Conservation (phyloP, 2,113 vertebrate genomes). For the Formicarius rufipectus region DNA sequence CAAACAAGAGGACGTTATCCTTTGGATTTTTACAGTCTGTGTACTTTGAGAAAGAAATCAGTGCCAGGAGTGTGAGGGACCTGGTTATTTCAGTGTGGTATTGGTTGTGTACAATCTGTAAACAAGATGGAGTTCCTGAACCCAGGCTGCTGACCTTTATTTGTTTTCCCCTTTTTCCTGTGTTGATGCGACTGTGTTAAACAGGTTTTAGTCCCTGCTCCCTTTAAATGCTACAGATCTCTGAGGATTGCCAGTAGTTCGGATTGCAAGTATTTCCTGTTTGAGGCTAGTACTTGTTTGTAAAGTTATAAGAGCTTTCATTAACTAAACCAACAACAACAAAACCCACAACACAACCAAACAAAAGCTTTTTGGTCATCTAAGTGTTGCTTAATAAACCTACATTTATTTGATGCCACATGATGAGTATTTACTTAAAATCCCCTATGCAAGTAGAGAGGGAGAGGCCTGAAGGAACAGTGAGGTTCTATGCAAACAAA, state of each 20-base stretch:
- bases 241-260: neutral
- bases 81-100: neutral
- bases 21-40: neutral
- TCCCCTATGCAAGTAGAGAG: neutral
- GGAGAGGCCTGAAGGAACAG: neutral
- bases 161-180: neutral
- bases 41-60: neutral
- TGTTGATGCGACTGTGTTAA: neutral
- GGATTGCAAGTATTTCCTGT: neutral
- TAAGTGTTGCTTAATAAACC: neutral
- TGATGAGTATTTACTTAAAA: neutral
- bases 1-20: neutral
- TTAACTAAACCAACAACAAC: neutral
- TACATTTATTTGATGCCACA: neutral
- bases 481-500: neutral
- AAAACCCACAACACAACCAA: neutral
- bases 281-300: neutral
- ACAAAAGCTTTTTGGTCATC: neutral
- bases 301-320: neutral
- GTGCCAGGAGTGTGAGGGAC: neutral
- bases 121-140: neutral
- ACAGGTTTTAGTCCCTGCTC: neutral
- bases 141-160: neutral
- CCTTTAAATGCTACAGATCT: neutral
- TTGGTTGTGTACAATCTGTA: neutral